phyloP scores from a whole-genome alignment of 2,888 invertebrate genomes.

The Antheraea yamamai region DNA sequence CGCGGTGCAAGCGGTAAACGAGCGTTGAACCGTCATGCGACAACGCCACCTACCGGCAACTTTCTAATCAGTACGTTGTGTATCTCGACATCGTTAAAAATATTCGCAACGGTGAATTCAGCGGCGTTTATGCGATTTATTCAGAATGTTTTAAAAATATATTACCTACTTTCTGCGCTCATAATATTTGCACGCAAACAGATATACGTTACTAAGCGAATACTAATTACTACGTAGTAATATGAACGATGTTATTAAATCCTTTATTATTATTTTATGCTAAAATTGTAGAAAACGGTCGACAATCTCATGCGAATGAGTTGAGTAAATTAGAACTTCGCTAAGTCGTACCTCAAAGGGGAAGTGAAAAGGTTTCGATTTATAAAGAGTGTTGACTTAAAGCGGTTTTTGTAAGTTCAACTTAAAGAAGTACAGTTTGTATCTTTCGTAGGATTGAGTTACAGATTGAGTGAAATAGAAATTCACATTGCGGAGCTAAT shows the following conservation, averaged over 20 bases:
- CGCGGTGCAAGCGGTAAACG: slow-evolving; percentile 20
- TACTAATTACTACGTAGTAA: background rate
- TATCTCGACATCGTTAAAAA: slow-evolving; percentile 31
- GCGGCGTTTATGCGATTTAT: slow-evolving; percentile 29
- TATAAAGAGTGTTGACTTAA: no score
- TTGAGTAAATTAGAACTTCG: background rate
- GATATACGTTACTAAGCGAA: background rate
- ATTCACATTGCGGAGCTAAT: no score
- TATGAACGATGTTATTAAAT: background rate
- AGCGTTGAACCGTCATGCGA: slow-evolving; percentile 34
- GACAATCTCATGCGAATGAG: background rate
- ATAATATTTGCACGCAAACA: background rate
- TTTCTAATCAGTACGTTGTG: slow-evolving; percentile 44
- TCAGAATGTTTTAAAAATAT: slow-evolving; percentile 20
- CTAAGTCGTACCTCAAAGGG: no score
- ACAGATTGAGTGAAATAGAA: no score
- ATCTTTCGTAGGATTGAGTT: no score
- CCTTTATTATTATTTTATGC: background rate
- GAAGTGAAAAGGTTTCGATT: no score
- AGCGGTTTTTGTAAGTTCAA: no score
- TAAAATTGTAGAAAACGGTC: background rate
- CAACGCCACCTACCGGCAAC: slow-evolving; percentile 27
- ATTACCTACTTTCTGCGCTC: background rate
- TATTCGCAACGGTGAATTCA: slow-evolving; percentile 32
- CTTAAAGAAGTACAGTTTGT: no score